These are phyloP conservation scores for Scalopus aquaticus DNA, from an alignment of 2,113 vertebrate species.

Conservation along the genomic window DNA sequence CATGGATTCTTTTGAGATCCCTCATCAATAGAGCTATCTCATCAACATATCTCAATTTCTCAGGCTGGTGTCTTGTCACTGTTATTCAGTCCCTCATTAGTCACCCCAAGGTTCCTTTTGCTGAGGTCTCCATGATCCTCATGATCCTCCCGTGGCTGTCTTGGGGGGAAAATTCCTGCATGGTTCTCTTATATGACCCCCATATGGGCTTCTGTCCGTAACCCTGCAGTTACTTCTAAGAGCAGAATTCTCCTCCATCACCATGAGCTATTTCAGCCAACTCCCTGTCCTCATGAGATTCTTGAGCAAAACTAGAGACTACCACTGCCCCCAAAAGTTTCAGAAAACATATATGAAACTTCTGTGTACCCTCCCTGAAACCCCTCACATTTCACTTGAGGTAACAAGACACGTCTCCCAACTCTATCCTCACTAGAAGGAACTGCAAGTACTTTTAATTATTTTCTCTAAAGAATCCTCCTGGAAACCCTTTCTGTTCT, in stretches of 20 bases:
- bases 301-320: neutral
- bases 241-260: neutral
- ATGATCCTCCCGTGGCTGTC: neutral
- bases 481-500: neutral
- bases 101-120: neutral
- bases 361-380: neutral
- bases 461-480: neutral
- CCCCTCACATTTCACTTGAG: neutral
- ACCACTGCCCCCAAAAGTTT: accelerated
- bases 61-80: neutral
- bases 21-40: neutral
- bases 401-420: neutral
- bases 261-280: neutral
- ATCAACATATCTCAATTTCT: neutral
- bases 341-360: neutral
- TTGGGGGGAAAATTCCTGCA: neutral
- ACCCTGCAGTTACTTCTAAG: neutral
- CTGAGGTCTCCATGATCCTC: neutral
- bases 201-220: neutral
- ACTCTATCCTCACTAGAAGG: neutral
- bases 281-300: neutral
- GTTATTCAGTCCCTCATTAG: neutral
- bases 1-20: neutral
- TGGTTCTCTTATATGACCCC: neutral
- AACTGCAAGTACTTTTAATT: neutral